phyloP scores from a whole-genome alignment of 2,797 vertebrate species.

The Coccyzus lansbergi region DNA sequence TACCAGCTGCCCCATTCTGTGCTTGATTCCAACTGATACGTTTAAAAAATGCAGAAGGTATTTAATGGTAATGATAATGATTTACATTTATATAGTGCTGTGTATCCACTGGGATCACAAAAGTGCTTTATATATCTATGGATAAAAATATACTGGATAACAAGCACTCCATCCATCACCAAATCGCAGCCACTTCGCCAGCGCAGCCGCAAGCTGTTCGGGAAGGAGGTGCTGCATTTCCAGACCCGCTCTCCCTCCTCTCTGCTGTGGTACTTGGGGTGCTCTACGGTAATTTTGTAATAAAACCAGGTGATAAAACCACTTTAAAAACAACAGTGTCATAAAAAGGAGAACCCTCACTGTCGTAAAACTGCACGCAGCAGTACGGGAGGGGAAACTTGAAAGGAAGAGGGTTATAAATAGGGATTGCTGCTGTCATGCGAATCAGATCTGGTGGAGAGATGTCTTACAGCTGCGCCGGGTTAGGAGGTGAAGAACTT shows the following conservation, averaged over 20 bases:
- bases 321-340: conserved; percentile 59
- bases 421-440: background rate
- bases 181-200: conserved; percentile 5
- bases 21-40: conserved; percentile 10
- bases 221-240: background rate
- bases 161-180: conserved; percentile 28
- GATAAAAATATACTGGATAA: conserved; percentile 38
- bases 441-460: background rate
- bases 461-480: background rate
- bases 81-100: conserved; percentile 65
- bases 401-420: conserved; percentile 14
- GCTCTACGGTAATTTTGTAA: background rate
- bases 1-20: background rate
- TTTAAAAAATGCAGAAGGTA: conserved; percentile 59
- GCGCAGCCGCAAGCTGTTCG: conserved; percentile 13
- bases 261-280: background rate
- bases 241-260: background rate
- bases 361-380: background rate
- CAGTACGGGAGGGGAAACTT: background rate
- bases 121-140: conserved; percentile 29
- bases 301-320: conserved; percentile 69
- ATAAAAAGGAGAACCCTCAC: conserved; percentile 33
- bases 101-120: conserved; percentile 42
- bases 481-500: background rate
- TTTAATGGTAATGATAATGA: conserved; percentile 68